Conservation (phyloP, 2,888 invertebrate species). For the Nasonovia ribisnigri region DNA sequence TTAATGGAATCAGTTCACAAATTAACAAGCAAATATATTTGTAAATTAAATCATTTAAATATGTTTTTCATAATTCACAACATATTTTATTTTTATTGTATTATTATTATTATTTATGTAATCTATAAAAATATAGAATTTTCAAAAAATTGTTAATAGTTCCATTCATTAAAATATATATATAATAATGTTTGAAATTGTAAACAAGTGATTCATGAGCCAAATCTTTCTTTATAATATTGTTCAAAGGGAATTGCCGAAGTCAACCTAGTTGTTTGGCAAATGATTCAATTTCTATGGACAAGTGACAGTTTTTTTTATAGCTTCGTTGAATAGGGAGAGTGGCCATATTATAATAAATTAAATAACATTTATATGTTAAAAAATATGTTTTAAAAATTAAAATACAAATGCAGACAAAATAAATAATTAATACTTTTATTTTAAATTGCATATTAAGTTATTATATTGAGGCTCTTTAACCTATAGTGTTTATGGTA, state of each 20-base stretch:
- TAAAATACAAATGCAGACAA: not conserved
- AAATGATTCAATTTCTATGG: constrained; percentile 27
- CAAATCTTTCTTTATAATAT: constrained; percentile 39
- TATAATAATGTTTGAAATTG: not conserved
- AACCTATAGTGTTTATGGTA: not conserved
- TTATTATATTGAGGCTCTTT: not conserved
- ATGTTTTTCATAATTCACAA: not conserved
- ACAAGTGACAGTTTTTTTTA: constrained; percentile 48
- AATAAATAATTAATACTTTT: constrained; percentile 7
- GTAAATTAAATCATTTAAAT: not conserved
- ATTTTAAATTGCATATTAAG: not conserved
- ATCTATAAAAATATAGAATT: not conserved
- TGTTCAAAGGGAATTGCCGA: constrained; percentile 33
- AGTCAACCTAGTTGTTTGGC: constrained; percentile 19
- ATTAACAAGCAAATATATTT: not conserved
- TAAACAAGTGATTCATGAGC: constrained; percentile 38
- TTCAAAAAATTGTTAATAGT: not conserved
- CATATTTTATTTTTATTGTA: not conserved
- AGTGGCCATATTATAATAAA: not conserved
- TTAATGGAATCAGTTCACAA: not conserved
- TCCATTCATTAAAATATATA: constrained; percentile 6
- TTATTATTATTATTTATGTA: not conserved
- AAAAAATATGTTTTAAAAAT: not conserved
- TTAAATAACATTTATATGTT: not conserved
- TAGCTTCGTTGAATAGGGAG: not conserved